Evolutionary conservation across 2,888 invertebrate genomes (phyloP).

Genomic region (Acanthoscelides obtectus): DNA sequence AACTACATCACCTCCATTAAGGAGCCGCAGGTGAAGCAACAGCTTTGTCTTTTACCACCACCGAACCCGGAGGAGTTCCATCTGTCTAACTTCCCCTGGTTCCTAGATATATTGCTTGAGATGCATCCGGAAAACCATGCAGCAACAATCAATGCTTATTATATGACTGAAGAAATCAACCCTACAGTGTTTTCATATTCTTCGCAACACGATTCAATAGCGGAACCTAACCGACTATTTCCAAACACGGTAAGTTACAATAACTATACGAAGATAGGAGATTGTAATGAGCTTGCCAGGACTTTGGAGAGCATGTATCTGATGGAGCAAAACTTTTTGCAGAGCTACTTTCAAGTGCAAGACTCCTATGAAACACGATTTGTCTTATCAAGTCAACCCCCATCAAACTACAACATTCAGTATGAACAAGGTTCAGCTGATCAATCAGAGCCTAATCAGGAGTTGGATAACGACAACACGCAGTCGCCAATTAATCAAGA

Average conservation of each 20-base stretch:
- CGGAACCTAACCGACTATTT: background rate
- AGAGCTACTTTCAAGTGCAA: background rate
- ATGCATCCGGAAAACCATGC: background rate
- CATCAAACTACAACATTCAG: background rate
- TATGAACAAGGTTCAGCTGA: background rate
- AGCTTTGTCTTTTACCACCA: background rate
- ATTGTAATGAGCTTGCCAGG: background rate
- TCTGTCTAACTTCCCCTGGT: background rate
- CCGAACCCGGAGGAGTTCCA: background rate
- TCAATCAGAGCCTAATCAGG: background rate
- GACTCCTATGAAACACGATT: background rate
- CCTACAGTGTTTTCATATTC: background rate
- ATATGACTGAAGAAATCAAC: background rate
- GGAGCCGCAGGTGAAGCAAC: background rate
- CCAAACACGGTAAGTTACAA: background rate
- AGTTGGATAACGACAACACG: background rate
- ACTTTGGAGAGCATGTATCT: background rate
- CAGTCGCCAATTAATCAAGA: background rate
- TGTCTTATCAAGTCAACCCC: background rate
- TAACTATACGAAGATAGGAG: background rate
- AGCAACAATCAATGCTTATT: background rate
- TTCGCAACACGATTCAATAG: background rate
- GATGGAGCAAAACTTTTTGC: background rate
- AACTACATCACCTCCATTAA: background rate
- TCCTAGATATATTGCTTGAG: background rate